Conservation (phyloP, 2,888 invertebrate species). For the Microplitis manilae region DNA sequence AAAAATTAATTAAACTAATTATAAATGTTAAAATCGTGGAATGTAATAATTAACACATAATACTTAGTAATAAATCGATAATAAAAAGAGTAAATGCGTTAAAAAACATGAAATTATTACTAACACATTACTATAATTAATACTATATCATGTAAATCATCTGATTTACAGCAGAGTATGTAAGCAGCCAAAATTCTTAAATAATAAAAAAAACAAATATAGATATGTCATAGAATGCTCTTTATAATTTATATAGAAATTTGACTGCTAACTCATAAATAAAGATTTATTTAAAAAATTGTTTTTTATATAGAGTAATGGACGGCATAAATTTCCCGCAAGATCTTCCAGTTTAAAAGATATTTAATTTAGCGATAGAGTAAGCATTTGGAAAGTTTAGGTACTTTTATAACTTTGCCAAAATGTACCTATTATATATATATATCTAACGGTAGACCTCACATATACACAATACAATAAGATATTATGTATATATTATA, state of each 20-base stretch:
- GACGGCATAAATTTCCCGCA: constrained; percentile 71
- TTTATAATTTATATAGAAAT: not conserved
- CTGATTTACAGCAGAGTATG: constrained; percentile 13
- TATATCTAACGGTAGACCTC: not conserved
- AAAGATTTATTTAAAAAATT: constrained; percentile 48
- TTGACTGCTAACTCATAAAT: constrained; percentile 5
- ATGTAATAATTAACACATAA: constrained; percentile 19
- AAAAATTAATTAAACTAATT: constrained; percentile 17
- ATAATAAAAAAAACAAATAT: constrained; percentile 10
- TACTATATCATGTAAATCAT: not conserved
- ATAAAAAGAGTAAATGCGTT: not conserved
- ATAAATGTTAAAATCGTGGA: constrained; percentile 35
- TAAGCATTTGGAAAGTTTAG: constrained; percentile 10
- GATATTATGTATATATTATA: not conserved
- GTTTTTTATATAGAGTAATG: constrained; percentile 56
- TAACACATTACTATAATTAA: not conserved
- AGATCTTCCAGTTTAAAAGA: constrained; percentile 65
- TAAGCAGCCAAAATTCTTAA: constrained; percentile 10
- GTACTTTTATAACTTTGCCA: not conserved
- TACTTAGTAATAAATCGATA: not conserved
- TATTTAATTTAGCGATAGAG: constrained; percentile 19
- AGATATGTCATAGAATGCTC: constrained; percentile 42
- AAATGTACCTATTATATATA: too few species aligned
- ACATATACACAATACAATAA: not conserved
- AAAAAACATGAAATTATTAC: not conserved